phyloP scores from a whole-genome alignment of 2,888 invertebrate species.

The Mythimna ferrago region DNA sequence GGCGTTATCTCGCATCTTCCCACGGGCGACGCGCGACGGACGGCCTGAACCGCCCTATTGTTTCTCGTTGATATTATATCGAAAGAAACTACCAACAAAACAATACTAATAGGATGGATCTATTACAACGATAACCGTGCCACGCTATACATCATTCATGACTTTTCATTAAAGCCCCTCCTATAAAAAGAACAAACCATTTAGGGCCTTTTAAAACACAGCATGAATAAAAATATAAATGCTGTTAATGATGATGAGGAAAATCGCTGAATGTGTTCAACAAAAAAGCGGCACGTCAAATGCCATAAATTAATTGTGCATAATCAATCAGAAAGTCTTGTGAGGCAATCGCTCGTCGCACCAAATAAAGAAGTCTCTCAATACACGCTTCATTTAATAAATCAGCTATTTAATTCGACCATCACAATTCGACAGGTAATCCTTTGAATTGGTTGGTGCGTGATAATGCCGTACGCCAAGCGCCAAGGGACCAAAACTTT shows the following conservation, averaged over 20 bases:
- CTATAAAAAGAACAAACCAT: conserved; percentile 44
- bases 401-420: conserved; percentile 76
- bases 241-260: conserved; percentile 51
- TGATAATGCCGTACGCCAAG: conserved; percentile 65
- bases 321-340: conserved; percentile 73
- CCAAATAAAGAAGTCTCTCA: conserved; percentile 74
- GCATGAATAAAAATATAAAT: conserved; percentile 43
- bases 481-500: conserved; percentile 70
- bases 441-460: conserved; percentile 76
- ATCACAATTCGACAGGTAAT: conserved; percentile 81
- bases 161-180: conserved; percentile 54
- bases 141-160: conserved; percentile 73
- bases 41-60: conserved; percentile 71
- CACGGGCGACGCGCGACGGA: conserved; percentile 78
- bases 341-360: conserved; percentile 61
- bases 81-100: conserved; percentile 75
- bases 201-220: conserved; percentile 42
- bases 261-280: conserved; percentile 49
- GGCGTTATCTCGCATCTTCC: conserved; percentile 83
- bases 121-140: conserved; percentile 76
- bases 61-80: conserved; percentile 73
- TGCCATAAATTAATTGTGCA: conserved; percentile 59
- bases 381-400: conserved; percentile 76
- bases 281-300: conserved; percentile 46
- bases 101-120: conserved; percentile 78